Evolutionary conservation across 2,888 invertebrate genomes (phyloP).

Genomic region (Leptothorax acervorum): DNA sequence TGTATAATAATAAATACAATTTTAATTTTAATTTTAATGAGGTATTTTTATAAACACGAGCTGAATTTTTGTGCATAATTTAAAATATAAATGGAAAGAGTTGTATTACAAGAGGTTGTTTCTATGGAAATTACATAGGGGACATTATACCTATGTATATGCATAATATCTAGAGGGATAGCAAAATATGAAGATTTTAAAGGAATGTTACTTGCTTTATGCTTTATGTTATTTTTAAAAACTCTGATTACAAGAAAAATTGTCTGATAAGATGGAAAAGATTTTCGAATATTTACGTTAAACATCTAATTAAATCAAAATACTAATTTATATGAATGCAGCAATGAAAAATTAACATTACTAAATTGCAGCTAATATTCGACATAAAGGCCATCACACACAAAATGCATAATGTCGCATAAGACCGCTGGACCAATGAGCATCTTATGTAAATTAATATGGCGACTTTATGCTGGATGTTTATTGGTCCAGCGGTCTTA

Average conservation of each 20-base stretch:
- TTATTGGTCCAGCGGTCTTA: too few relatives aligned
- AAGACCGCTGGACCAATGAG: too few relatives aligned
- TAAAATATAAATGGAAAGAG: not conserved
- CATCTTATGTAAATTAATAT: too few relatives aligned
- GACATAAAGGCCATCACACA: not conserved
- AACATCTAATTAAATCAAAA: not conserved
- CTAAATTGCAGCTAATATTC: not conserved
- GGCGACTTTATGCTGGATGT: too few relatives aligned
- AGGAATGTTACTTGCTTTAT: not conserved
- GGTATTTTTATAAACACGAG: too few relatives aligned
- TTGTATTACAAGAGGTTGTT: not conserved
- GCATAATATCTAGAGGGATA: not conserved
- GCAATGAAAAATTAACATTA: not conserved
- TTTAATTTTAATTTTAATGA: slow-evolving; percentile 8
- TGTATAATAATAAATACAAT: not conserved
- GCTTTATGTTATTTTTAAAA: not conserved
- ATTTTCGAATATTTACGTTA: not conserved
- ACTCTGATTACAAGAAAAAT: not conserved
- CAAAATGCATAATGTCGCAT: too few relatives aligned
- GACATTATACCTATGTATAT: not conserved
- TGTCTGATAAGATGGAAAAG: not conserved
- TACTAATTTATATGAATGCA: not conserved
- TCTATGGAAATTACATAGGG: not conserved
- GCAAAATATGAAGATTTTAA: not conserved
- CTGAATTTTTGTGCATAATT: not conserved